These are phyloP conservation scores for Mythimna lalbum DNA, from an alignment of 2,888 invertebrate species.

Conservation along the genomic window DNA sequence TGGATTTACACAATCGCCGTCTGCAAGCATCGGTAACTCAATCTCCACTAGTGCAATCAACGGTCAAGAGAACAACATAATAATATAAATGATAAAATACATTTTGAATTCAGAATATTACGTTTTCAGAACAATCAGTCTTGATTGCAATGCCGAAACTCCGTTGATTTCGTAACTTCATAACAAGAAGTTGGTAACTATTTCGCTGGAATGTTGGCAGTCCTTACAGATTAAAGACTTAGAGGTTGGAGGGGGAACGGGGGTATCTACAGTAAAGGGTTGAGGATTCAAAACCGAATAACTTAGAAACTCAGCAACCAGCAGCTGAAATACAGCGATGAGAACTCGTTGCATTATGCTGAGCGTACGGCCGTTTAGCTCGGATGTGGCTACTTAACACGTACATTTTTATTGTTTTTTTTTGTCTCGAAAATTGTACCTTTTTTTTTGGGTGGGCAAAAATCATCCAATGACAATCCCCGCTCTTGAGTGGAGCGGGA, in stretches of 20 bases:
- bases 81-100: constrained; percentile 41
- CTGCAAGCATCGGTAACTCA: background rate
- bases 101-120: constrained; percentile 28
- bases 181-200: constrained; percentile 50
- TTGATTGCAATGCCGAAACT: constrained; percentile 48
- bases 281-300: background rate
- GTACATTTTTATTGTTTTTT: too few species aligned
- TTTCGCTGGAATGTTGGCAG: constrained; percentile 24
- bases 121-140: constrained; percentile 39
- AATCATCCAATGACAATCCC: too few species aligned
- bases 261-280: background rate
- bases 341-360: too few species aligned
- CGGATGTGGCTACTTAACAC: too few species aligned
- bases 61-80: constrained; percentile 33
- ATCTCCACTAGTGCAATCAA: constrained; percentile 37
- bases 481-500: too few species aligned
- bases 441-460: too few species aligned
- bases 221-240: constrained; percentile 18
- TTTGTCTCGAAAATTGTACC: too few species aligned
- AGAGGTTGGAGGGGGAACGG: background rate
- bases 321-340: too few species aligned
- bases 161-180: constrained; percentile 41
- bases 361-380: too few species aligned
- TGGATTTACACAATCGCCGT: background rate
- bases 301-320: too few species aligned